Percentiles rank a stretch among this genome's conserved stretches.
Evolutionary conservation across 1,140 invertebrate species (phyloP).

Genomic region (Heterodera carotae): DNA sequence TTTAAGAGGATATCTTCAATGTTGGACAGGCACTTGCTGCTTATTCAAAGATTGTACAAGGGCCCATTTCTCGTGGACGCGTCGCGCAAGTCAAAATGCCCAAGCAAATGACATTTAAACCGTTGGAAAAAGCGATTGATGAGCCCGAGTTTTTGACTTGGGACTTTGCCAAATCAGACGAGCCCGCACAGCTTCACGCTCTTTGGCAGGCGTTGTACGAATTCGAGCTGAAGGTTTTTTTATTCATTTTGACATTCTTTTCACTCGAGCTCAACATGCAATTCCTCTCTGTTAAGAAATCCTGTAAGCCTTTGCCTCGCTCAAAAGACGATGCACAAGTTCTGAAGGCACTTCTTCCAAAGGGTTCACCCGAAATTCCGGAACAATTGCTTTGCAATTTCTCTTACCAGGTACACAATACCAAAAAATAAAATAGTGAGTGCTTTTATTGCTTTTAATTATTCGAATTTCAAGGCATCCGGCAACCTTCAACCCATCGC

Average conservation of each 20-base stretch:
- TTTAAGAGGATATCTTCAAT: slow-evolving; percentile 77
- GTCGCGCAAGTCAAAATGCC: slow-evolving; percentile 96
- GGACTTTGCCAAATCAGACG: too few species aligned
- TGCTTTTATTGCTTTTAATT: too few species aligned
- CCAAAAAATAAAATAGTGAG: too few species aligned
- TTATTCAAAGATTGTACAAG: slow-evolving; percentile 1
- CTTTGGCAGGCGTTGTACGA: too few species aligned
- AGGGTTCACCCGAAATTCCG: slow-evolving; percentile 66
- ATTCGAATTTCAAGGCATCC: slow-evolving; percentile 23
- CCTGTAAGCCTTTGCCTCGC: slow-evolving; percentile 40
- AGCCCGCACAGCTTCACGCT: too few species aligned
- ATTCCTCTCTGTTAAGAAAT: too few species aligned
- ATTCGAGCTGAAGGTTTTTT: slow-evolving; percentile 49
- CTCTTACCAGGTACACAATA: slow-evolving; percentile 51
- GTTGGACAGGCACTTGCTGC: slow-evolving; percentile 12
- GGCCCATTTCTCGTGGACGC: slow-evolving; percentile 76
- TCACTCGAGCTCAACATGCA: too few species aligned
- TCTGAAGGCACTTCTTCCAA: slow-evolving; percentile 71
- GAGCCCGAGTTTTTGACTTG: slow-evolving; percentile 64
- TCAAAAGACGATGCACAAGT: slow-evolving; percentile 76
- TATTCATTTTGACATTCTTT: background rate
- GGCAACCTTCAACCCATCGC: slow-evolving; percentile 90
- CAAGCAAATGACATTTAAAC: slow-evolving; percentile 77
- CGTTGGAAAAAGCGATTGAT: slow-evolving; percentile 67
- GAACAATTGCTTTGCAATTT: slow-evolving; percentile 44